Evolutionary conservation across 2,888 invertebrate genomes (phyloP).

Genomic region (Caenorhabditis drosophilae): DNA sequence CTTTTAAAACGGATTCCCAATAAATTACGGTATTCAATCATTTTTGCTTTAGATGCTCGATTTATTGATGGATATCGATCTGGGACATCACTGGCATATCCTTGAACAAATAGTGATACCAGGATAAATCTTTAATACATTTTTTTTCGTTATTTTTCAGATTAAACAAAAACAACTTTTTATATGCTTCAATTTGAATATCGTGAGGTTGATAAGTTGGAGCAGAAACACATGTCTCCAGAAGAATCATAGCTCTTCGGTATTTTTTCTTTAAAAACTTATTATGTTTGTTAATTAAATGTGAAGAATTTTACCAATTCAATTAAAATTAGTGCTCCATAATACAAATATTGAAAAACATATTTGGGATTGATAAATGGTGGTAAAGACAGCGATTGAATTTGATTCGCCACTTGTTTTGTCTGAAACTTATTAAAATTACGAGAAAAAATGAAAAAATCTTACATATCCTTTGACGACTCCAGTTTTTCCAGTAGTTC

Average conservation of each 20-base stretch:
- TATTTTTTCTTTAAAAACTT: slow-evolving; percentile 20
- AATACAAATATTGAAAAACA: slow-evolving; percentile 43
- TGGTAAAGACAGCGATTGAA: no score
- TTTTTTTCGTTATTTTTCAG: not conserved
- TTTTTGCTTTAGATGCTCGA: slow-evolving; percentile 8
- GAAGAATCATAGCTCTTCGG: slow-evolving; percentile 27
- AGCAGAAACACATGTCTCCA: slow-evolving; percentile 16
- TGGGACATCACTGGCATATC: slow-evolving; percentile 1
- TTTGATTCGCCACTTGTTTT: no score
- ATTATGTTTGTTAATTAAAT: not conserved
- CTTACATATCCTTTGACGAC: no score
- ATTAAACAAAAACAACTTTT: slow-evolving; percentile 27
- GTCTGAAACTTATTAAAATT: no score
- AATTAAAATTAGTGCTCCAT: slow-evolving; percentile 34
- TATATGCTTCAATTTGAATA: slow-evolving; percentile 36
- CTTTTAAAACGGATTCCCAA: slow-evolving; percentile 12
- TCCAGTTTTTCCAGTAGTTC: no score
- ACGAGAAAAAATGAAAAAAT: no score
- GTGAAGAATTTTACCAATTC: slow-evolving; percentile 16
- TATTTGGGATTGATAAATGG: slow-evolving; percentile 17
- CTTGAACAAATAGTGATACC: slow-evolving; percentile 25
- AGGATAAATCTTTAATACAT: slow-evolving; percentile 18
- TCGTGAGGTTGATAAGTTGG: slow-evolving; percentile 20
- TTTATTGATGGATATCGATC: slow-evolving; percentile 5
- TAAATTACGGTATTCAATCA: slow-evolving; percentile 10